Percentiles rank a stretch among this genome's conserved stretches.
These are phyloP conservation scores for Drosophila formosana DNA, from an alignment of 2,888 invertebrate genomes.

Conservation along the genomic window DNA sequence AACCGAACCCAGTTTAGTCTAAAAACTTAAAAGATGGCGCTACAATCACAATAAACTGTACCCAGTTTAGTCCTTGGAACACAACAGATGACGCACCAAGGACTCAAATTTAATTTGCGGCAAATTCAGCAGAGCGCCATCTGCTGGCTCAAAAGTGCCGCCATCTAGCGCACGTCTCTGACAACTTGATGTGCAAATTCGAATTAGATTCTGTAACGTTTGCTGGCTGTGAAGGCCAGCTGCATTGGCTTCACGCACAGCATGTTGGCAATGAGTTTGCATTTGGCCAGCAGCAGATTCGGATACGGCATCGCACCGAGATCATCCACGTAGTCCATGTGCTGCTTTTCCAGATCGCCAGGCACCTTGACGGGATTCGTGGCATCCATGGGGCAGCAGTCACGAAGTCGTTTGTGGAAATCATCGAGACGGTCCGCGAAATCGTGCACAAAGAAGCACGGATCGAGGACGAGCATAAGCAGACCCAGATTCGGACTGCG, in stretches of 20 bases:
- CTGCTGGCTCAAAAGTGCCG: neutral
- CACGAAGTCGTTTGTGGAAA: slow-evolving; percentile 37
- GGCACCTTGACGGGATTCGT: slow-evolving; percentile 32
- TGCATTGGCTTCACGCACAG: slow-evolving; percentile 50
- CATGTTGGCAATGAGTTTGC: slow-evolving; percentile 33
- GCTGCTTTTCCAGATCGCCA: slow-evolving; percentile 43
- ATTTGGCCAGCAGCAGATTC: slow-evolving; percentile 42
- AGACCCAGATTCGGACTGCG: slow-evolving; percentile 50
- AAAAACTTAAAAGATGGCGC: neutral
- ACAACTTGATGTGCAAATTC: too few species aligned
- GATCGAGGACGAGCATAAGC: slow-evolving; percentile 55
- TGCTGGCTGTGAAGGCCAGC: slow-evolving; percentile 26
- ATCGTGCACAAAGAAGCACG: slow-evolving; percentile 49
- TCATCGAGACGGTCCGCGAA: slow-evolving; percentile 56
- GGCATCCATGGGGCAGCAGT: slow-evolving; percentile 9
- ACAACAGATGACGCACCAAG: slow-evolving; percentile 2
- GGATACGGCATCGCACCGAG: slow-evolving; percentile 50
- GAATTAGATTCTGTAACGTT: neutral
- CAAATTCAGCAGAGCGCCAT: slow-evolving; percentile 18
- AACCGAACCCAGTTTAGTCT: neutral
- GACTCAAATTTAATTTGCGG: slow-evolving; percentile 8
- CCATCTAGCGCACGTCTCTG: neutral
- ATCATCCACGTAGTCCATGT: slow-evolving; percentile 55
- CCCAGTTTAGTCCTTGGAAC: slow-evolving; percentile 4
- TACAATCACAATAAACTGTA: neutral